A percentile compares a stretch with the other conserved stretches of the same genome.
phyloP scores from a whole-genome alignment of 2,888 invertebrate genomes.

The Habrosyne pyritoides region DNA sequence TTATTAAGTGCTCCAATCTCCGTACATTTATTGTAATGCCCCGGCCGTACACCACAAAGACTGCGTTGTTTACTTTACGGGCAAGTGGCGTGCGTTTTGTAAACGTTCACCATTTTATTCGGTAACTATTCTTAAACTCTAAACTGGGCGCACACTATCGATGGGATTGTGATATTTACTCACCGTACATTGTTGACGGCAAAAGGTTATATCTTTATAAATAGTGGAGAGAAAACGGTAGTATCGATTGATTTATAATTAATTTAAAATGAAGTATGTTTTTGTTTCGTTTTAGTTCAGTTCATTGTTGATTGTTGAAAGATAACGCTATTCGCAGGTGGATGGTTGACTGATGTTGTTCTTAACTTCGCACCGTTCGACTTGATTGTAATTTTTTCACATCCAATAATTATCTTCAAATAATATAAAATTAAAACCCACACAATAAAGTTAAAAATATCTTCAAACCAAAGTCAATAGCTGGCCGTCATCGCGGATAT shows the following conservation, averaged over 20 bases:
- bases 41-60: conserved; percentile 66
- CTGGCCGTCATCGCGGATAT: neutral
- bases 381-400: no score
- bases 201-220: conserved; percentile 75
- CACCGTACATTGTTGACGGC: conserved; percentile 67
- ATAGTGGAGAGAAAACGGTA: conserved; percentile 37
- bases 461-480: neutral
- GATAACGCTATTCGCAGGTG: neutral
- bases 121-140: conserved; percentile 52
- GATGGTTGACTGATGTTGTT: neutral
- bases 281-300: conserved; percentile 10
- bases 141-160: conserved; percentile 8
- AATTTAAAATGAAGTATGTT: conserved; percentile 30
- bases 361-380: no score
- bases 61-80: conserved; percentile 56
- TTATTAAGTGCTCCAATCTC: conserved; percentile 68
- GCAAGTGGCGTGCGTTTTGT: conserved; percentile 46
- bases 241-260: conserved; percentile 56
- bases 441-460: neutral
- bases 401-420: neutral
- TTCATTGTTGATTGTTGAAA: conserved; percentile 8
- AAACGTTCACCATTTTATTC: conserved; percentile 42
- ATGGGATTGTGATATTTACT: conserved; percentile 72
- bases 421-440: neutral
- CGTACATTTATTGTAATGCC: conserved; percentile 73